Conservation (phyloP, 2,888 invertebrate genomes). For the Coecobrya sp. region DNA sequence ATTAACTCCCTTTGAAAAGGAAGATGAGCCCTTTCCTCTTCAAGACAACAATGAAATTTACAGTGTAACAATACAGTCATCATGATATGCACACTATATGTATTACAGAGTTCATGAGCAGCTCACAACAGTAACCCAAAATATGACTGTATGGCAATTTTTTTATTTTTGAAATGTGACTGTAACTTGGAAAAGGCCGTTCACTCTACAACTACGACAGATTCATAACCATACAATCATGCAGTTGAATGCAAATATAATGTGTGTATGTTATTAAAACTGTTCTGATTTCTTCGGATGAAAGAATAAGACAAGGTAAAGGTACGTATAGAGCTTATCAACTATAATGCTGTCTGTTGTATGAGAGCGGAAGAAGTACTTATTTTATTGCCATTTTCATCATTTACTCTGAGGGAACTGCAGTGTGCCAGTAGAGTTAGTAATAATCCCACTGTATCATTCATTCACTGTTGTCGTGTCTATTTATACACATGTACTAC, state of each 20-base stretch:
- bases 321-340: slow-evolving; percentile 16
- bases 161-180: slow-evolving; percentile 44
- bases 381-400: slow-evolving; percentile 62
- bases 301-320: slow-evolving; percentile 46
- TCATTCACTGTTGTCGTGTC: not conserved
- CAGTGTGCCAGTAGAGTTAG: no score
- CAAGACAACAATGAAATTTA: slow-evolving; percentile 43
- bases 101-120: not conserved
- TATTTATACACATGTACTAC: not conserved
- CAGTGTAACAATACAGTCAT: not conserved
- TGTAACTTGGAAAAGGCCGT: slow-evolving; percentile 59
- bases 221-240: not conserved
- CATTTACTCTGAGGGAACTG: not conserved
- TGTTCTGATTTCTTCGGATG: slow-evolving; percentile 72
- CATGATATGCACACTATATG: not conserved
- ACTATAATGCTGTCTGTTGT: slow-evolving; percentile 13
- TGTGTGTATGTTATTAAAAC: not conserved
- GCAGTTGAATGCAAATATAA: not conserved
- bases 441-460: slow-evolving; percentile 49
- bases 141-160: not conserved
- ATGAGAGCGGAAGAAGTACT: slow-evolving; percentile 29
- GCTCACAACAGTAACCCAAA: not conserved
- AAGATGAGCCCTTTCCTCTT: slow-evolving; percentile 76
- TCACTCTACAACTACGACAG: not conserved
- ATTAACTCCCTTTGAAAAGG: slow-evolving; percentile 75